Base-by-base conservation (phyloP, 37 sponge, comb jelly and placozoan genomes). In the Aphrocallistes beatrix region DNA sequence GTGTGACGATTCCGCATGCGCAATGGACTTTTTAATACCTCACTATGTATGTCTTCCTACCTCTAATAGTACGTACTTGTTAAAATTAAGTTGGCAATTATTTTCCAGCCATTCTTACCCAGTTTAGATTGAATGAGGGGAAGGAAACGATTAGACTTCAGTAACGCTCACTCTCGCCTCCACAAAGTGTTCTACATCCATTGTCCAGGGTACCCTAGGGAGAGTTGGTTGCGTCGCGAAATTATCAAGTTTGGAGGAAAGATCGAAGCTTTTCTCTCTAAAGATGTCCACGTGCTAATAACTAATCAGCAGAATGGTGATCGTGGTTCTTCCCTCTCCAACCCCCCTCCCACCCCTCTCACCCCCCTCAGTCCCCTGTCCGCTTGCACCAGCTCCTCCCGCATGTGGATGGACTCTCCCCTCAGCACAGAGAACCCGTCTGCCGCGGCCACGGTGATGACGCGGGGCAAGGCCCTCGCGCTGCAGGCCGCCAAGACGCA, bases 401-500 rank as follows among this genome's bases (percentile, higher is more conserved):
- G 75, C 25, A 60, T 60, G 75, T 13, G 21, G 21, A 28, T 30
- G 25, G 75, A 60, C 75, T 60, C 75, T 32, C 75, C 75, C n/a
- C 75, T 21, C 75, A 60, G 21, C 75, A 60, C 75, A 30, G 75
- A 60, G 25, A 60, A 13, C 10, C 75, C 75, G 6, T 19, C 75
- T 13, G n/a, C 75, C 3, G 75, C 75, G 6, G n/a, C n/a, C 75
- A 30, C 75, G 6, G n/a, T 60, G 28, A 28, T 60, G 3, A 60
- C 75, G 17, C 25, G 75, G 3, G 75, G 75, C 34, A 60, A 60
- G n/a, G 75, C 75, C 34, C 75, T 60, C 6, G 75, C 75, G 34
- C 75, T 60, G 34, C 75, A 60, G n/a, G 75, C 75, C 25, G 75
- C 75, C 3, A 60, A 60, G 75, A 60, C 34, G 75, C 75, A 60